Percentiles rank a stretch among this genome's conserved stretches.
These are phyloP conservation scores for Epinephelus coioides DNA, from an alignment of 2,797 vertebrate genomes.

Conservation along the genomic window DNA sequence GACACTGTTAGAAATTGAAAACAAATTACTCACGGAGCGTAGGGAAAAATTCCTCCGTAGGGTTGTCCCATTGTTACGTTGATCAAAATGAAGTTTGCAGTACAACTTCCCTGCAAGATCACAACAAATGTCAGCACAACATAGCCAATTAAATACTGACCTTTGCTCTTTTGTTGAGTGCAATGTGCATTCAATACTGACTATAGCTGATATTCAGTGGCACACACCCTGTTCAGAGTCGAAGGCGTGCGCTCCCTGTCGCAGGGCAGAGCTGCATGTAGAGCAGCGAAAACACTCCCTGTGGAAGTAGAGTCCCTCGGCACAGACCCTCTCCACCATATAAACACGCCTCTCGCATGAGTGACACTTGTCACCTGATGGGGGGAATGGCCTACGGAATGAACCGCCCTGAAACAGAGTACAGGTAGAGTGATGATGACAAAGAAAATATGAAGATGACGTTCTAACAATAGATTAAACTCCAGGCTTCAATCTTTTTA, in stretches of 20 bases:
- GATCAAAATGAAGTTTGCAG: slow-evolving; percentile 95
- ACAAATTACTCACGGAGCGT: slow-evolving; percentile 77
- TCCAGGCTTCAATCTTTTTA: not conserved
- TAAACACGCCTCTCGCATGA: slow-evolving; percentile 94
- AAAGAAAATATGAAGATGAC: not conserved
- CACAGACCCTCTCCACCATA: slow-evolving; percentile 94
- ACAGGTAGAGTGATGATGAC: not conserved
- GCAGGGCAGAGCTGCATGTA: slow-evolving; percentile 89
- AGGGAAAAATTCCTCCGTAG: slow-evolving; percentile 86
- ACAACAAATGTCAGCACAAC: slow-evolving; percentile 35
- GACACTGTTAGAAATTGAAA: not conserved
- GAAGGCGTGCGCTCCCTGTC: slow-evolving; percentile 92
- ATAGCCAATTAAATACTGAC: not conserved
- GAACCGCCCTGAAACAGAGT: slow-evolving; percentile 86
- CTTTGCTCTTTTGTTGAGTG: not conserved
- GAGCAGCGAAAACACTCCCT: slow-evolving; percentile 96
- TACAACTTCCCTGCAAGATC: slow-evolving; percentile 92
- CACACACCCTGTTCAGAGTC: slow-evolving; percentile 91
- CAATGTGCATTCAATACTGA: not conserved
- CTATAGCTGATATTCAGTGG: not conserved
- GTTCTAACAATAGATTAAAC: too few species aligned
- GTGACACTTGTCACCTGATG: slow-evolving; percentile 91
- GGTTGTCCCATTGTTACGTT: slow-evolving; percentile 88
- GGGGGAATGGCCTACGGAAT: slow-evolving; percentile 86
- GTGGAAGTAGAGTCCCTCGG: slow-evolving; percentile 96